A percentile compares a stretch with the other conserved stretches of the same genome.
Conservation (phyloP, 2,888 invertebrate genomes). For the Drosophila phalerata region DNA sequence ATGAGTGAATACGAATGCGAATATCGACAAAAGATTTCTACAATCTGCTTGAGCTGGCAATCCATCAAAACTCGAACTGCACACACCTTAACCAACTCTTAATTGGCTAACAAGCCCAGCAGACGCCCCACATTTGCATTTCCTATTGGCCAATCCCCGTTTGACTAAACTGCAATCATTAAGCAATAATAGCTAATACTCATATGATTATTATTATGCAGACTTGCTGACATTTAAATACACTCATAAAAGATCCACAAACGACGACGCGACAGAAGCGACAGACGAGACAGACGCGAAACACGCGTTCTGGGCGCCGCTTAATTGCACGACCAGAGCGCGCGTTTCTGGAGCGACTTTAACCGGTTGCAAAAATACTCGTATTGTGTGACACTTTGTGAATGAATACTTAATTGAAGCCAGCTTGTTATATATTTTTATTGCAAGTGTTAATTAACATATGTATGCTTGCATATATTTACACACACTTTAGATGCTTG, state of each 20-base stretch:
- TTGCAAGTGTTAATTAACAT: conserved; percentile 65
- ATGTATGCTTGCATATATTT: conserved; percentile 35
- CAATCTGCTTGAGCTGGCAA: conserved; percentile 28
- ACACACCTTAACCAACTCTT: conserved; percentile 34
- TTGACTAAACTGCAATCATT: conserved; percentile 40
- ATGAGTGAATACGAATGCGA: conserved; percentile 29
- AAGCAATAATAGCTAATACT: conserved; percentile 41
- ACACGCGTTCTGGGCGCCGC: conserved; percentile 63
- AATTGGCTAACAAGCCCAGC: conserved; percentile 46
- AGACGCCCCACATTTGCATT: conserved; percentile 52
- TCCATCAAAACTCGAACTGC: conserved; percentile 56
- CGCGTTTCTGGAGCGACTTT: conserved; percentile 53
- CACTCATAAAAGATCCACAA: conserved; percentile 49
- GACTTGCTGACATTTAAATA: conserved; percentile 53
- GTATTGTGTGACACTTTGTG: conserved; percentile 44
- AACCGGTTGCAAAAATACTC: conserved; percentile 52
- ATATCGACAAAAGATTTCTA: conserved; percentile 30
- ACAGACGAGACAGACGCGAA: no score
- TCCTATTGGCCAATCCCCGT: conserved; percentile 20
- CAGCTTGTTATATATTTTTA: conserved; percentile 47
- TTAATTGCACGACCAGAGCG: conserved; percentile 53
- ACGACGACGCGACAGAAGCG: conserved; percentile 22
- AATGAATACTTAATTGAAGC: conserved; percentile 53
- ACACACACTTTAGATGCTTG: conserved; percentile 24
- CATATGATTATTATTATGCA: conserved; percentile 46